Evolutionary conservation across 2,888 invertebrate genomes (phyloP), one percentile per base, ranked within the genome.

Genomic region (Leucania comma): DNA sequence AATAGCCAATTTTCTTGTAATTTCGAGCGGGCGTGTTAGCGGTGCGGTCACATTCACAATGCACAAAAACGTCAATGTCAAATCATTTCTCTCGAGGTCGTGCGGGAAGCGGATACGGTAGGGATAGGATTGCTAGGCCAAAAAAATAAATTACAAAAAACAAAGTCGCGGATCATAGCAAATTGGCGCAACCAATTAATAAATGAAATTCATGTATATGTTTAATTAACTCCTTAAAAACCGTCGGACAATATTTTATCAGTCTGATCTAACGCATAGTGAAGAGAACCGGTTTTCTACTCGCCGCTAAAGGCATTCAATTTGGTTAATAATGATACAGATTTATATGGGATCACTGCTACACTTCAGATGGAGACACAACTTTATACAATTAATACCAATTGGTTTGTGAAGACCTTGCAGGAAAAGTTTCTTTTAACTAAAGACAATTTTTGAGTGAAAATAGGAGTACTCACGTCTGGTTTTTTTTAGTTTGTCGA

Each of bases 211-310:
- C 56, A 26, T n/a, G n/a, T n/a, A 56, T 62, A 42, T 22, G 32
- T 59, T 22, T 35, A 22, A 71, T 81, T 3, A 81, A 79, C 56
- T 66, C 57, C 60, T 77, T 56, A 59, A 68, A 56, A 68, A 63
- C 35, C 48, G 53, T 63, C 50, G 50, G 32, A 38, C 61, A 65
- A 76, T 60, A 81, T 68, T 66, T 68, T 67, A 77, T 77, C 82
- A 58, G 10, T 69, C 10, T 24, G 38, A 69, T 78, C 68, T 67
- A 61, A 80, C 20, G 17, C 67, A 22, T 50, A 29, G 61, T 50
- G 50, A 32, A 26, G 53, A 10, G 3, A 64, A 78, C 80, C 69
- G 57, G 78, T 72, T 24, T 48, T 51, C 14, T 24, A 26, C 26
- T 38, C 32, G 32, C 53, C 48, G 50, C 42, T 59, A n/a, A 62